Evolutionary conservation across 1,140 invertebrate species (phyloP).

Genomic region (Temnothorax nylanderi): DNA sequence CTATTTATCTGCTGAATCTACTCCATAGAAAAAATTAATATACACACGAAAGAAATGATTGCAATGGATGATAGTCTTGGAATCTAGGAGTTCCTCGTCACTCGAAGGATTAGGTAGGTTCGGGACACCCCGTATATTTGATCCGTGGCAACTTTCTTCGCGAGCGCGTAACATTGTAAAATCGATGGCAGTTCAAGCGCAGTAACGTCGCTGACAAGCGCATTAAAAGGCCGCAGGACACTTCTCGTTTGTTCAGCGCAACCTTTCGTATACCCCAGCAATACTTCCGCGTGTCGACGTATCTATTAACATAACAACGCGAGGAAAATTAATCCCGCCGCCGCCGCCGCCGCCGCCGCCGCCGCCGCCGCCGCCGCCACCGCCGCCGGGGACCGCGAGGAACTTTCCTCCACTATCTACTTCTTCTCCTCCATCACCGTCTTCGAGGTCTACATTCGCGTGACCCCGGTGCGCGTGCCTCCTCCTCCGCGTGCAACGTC

Average conservation of each 20-base stretch:
- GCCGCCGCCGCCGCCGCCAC: no score
- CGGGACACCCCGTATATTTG: slow-evolving; percentile 27
- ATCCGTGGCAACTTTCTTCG: slow-evolving; percentile 37
- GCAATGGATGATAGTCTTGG: not conserved
- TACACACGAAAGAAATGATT: not conserved
- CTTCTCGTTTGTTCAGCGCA: slow-evolving; percentile 59
- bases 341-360: slow-evolving; percentile 58
- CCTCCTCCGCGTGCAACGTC: slow-evolving; percentile 48
- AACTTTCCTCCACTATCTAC: slow-evolving; percentile 67
- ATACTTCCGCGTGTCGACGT: slow-evolving; percentile 77
- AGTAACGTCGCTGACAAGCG: slow-evolving; percentile 60
- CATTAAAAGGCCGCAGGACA: slow-evolving; percentile 58
- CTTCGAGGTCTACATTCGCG: slow-evolving; percentile 67
- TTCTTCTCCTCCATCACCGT: slow-evolving; percentile 31
- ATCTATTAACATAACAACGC: slow-evolving; percentile 79
- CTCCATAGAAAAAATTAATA: not conserved
- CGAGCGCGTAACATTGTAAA: slow-evolving; percentile 57
- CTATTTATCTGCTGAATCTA: not conserved
- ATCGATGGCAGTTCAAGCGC: slow-evolving; percentile 51
- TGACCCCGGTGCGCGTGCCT: slow-evolving; percentile 75
- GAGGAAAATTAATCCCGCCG: slow-evolving; percentile 74
- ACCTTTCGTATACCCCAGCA: slow-evolving; percentile 58
- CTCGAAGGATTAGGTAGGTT: not conserved
- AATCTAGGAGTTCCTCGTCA: not conserved
- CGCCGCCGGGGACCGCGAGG: slow-evolving; percentile 25